Percentiles rank a stretch among this genome's conserved stretches.
phyloP scores from a whole-genome alignment of 1,140 invertebrate species.

The Berghia stephanieae region DNA sequence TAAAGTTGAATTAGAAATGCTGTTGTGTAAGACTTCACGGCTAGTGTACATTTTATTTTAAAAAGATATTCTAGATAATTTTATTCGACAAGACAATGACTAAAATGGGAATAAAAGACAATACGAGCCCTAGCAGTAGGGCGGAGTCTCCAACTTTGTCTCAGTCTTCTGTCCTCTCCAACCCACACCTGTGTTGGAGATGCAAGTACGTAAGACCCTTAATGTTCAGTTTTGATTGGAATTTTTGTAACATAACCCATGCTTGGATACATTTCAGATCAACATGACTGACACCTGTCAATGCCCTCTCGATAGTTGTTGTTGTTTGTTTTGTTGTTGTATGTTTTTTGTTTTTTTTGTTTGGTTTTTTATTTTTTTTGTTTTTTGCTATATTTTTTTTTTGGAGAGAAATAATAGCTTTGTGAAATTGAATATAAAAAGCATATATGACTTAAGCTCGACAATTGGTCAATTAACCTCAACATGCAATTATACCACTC shows the following conservation, averaged over 20 bases:
- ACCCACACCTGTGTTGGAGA: not conserved
- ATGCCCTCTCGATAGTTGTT: no score
- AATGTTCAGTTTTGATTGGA: not conserved
- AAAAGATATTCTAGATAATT: not conserved
- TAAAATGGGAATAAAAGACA: not conserved
- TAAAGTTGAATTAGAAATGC: not conserved
- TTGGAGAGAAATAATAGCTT: no score
- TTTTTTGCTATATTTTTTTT: no score
- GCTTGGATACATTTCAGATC: not conserved
- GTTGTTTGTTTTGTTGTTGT: no score
- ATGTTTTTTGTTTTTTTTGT: not conserved
- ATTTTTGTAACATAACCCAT: not conserved
- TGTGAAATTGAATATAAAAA: no score
- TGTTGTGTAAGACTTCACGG: not conserved
- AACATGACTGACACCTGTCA: not conserved
- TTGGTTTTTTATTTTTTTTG: no score
- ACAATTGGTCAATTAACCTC: no score
- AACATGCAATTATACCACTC: no score
- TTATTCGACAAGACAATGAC: not conserved
- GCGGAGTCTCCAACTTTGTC: not conserved
- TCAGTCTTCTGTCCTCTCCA: no score
- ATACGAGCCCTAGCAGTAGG: not conserved
- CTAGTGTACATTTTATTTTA: not conserved
- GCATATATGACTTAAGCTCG: no score
- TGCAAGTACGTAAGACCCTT: conserved; percentile 6